A percentile compares a stretch with the other conserved stretches of the same genome.
These are phyloP conservation scores for Lordiphosa fenestrarum DNA, from an alignment of 2,888 invertebrate genomes.

Conservation along the genomic window DNA sequence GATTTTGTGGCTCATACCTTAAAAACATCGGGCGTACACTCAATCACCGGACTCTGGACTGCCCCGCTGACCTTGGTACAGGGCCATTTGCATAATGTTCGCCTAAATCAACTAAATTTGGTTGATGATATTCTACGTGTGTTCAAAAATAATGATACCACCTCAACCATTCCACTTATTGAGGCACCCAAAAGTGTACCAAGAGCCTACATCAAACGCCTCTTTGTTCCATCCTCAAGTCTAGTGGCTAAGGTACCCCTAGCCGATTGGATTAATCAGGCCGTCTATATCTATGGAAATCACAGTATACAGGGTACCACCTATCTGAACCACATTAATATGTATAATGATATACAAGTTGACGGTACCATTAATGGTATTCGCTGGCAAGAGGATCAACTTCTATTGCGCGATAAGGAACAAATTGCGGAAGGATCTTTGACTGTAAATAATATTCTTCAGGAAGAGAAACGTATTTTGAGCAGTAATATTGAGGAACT, in stretches of 20 bases:
- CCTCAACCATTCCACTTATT: constrained; percentile 79
- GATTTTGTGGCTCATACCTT: constrained; percentile 80
- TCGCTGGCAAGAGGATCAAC: constrained; percentile 77
- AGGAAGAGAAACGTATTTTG: constrained; percentile 55
- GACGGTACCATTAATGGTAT: constrained; percentile 78
- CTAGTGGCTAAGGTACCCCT: constrained; percentile 81
- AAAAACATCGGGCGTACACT: constrained; percentile 80
- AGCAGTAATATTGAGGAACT: constrained; percentile 72
- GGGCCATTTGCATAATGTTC: constrained; percentile 75
- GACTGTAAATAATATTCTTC: constrained; percentile 55
- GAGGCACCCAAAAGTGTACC: constrained; percentile 38
- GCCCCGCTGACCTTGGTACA: constrained; percentile 52
- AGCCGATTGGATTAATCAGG: constrained; percentile 80
- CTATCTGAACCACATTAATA: constrained; percentile 64
- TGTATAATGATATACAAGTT: constrained; percentile 73
- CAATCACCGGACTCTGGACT: constrained; percentile 77
- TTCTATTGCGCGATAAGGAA: constrained; percentile 71
- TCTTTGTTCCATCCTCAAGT: constrained; percentile 73
- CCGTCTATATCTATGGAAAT: constrained; percentile 78
- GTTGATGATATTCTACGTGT: constrained; percentile 81
- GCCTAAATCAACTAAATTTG: constrained; percentile 82
- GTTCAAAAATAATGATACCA: constrained; percentile 39
- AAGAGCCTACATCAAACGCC: constrained; percentile 76
- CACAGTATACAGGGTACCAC: constrained; percentile 81
- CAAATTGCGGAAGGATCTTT: constrained; percentile 68